These are phyloP conservation scores for Cataglyphis rosenhaueri DNA, from an alignment of 2,888 invertebrate genomes.

Conservation along the genomic window DNA sequence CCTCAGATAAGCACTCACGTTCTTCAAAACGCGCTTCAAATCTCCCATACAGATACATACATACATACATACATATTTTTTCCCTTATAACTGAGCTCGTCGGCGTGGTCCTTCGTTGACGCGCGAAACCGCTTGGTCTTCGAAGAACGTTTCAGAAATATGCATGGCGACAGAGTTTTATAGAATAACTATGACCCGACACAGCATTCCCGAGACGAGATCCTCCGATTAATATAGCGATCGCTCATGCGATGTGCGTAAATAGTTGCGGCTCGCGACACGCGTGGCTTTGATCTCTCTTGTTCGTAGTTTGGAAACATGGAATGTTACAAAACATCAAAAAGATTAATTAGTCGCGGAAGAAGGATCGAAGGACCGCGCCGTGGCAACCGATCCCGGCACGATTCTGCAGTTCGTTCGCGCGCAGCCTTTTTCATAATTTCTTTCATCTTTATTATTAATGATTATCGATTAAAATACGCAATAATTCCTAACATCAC, in stretches of 20 bases:
- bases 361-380: slow-evolving; percentile 70
- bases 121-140: slow-evolving; percentile 70
- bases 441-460: slow-evolving; percentile 50
- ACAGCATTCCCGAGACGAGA: slow-evolving; percentile 51
- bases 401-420: slow-evolving; percentile 42
- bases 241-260: slow-evolving; percentile 33
- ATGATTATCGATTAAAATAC: slow-evolving; percentile 70
- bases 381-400: slow-evolving; percentile 64
- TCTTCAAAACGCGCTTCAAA: slow-evolving; percentile 24
- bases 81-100: slow-evolving; percentile 63
- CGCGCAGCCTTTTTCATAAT: slow-evolving; percentile 62
- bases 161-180: slow-evolving; percentile 14
- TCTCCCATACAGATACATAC: not conserved
- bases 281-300: slow-evolving; percentile 64
- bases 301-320: slow-evolving; percentile 79
- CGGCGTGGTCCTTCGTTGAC: slow-evolving; percentile 69
- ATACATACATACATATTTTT: slow-evolving; percentile 34
- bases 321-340: slow-evolving; percentile 82
- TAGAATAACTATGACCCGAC: not conserved
- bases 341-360: slow-evolving; percentile 69
- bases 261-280: slow-evolving; percentile 51
- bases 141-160: slow-evolving; percentile 61
- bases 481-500: slow-evolving; percentile 79
- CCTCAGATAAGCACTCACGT: not conserved
- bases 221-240: slow-evolving; percentile 49